Base-by-base conservation (phyloP, 2,797 vertebrate genomes). In the Thaleichthys pacificus region DNA sequence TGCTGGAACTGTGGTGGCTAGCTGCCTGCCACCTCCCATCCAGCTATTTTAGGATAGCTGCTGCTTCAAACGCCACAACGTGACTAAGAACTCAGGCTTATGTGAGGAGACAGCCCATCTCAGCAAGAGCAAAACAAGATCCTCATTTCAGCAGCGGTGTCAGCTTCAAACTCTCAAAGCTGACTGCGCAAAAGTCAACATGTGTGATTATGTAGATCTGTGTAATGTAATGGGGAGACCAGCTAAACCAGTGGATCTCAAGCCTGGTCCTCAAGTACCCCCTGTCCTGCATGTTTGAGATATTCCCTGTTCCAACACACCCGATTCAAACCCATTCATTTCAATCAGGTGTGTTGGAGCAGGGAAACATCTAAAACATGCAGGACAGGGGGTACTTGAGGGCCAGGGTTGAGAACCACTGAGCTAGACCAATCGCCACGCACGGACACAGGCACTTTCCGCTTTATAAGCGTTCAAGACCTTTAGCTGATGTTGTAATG, bases 81-180 rank as follows among this genome's bases (percentile, higher is more conserved):
- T 51, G 42, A 24, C 64, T 66, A 49, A 67, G 47, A 54, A 26
- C 66, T 17, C 47, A 67, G 47, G 66, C 66, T 54, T 51, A 64
- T 42, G 49, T 54, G 47, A 67, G 17, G 24, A 19, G 66, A 67
- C 47, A 67, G 47, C 66, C 9, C 47, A 51, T 28, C 66, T 54
- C 47, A 54, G 66, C 22, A 15, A 19, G 15, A 3, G 22, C 17
- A 22, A 35, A 49, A 66, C 1, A 28, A 47, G 15, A 24, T 21
- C 21, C 17, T 24, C 5, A 49, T 49, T 51, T 51, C 42, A 66
- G 42, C 19, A 11, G 24, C 15, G 1, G 6, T 51, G 47, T 49
- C 24, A 28, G 6, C 24, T 67, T 51, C 19, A 28, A 51, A 51
- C 22, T 60, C 58, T 60, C 58, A 66, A 47, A 49, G 14, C 15